Evolutionary conservation across 2,888 invertebrate genomes (phyloP).

Genomic region (Busseola fusca): DNA sequence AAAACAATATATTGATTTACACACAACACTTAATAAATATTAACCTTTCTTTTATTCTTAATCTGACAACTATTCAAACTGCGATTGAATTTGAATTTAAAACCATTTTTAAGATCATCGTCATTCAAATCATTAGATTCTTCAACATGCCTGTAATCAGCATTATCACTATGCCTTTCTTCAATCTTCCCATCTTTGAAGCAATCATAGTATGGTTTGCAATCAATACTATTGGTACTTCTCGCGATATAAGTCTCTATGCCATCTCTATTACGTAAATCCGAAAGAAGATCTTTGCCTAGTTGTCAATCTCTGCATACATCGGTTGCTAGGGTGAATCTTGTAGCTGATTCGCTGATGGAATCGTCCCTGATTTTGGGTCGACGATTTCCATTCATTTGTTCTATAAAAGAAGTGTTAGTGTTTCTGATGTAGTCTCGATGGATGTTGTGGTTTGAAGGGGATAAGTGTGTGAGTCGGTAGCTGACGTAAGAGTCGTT

Average conservation of each 20-base stretch:
- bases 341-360: slow-evolving; percentile 81
- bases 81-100: slow-evolving; percentile 83
- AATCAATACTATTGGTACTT: slow-evolving; percentile 83
- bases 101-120: slow-evolving; percentile 77
- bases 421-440: slow-evolving; percentile 81
- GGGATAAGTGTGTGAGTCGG: slow-evolving; percentile 83
- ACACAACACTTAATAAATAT: slow-evolving; percentile 60
- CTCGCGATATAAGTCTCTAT: slow-evolving; percentile 78
- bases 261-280: slow-evolving; percentile 74
- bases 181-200: slow-evolving; percentile 76
- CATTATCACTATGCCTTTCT: slow-evolving; percentile 80
- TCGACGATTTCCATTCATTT: slow-evolving; percentile 81
- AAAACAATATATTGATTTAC: slow-evolving; percentile 37
- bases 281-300: slow-evolving; percentile 68
- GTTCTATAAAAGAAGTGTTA: slow-evolving; percentile 86
- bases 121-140: slow-evolving; percentile 73
- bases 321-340: slow-evolving; percentile 83
- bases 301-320: slow-evolving; percentile 83
- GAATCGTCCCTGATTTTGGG: slow-evolving; percentile 82
- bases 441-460: slow-evolving; percentile 85
- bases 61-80: slow-evolving; percentile 84
- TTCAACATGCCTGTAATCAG: slow-evolving; percentile 77
- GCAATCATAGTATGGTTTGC: slow-evolving; percentile 85
- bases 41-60: slow-evolving; percentile 79
- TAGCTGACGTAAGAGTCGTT: slow-evolving; percentile 86